These are phyloP conservation scores for Drosophila meridionalis DNA, from an alignment of 2,888 invertebrate species.

Conservation along the genomic window DNA sequence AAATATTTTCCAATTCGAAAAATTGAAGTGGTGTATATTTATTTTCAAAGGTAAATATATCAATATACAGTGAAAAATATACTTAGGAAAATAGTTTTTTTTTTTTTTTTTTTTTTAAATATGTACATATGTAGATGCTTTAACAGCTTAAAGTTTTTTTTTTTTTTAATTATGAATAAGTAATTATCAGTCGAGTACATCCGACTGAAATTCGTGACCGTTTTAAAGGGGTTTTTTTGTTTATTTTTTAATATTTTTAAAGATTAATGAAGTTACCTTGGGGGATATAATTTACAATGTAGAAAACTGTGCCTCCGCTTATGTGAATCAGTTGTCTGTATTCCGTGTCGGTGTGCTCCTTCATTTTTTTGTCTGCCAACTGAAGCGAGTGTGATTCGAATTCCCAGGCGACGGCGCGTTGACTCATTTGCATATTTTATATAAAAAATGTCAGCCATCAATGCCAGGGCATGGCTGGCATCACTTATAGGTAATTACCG, in stretches of 20 bases:
- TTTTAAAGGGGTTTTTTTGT: conserved; percentile 36
- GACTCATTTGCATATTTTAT: conserved; percentile 56
- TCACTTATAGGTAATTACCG: conserved; percentile 51
- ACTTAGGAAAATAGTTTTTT: not conserved
- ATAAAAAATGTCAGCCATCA: conserved; percentile 44
- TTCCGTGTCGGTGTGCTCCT: conserved; percentile 22
- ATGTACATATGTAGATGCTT: too few relatives aligned
- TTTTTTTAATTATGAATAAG: not conserved
- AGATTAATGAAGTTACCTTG: conserved; percentile 69
- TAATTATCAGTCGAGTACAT: not conserved
- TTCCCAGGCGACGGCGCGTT: conserved; percentile 38
- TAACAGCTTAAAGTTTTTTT: too few relatives aligned
- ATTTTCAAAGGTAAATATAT: too few relatives aligned
- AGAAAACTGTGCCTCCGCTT: conserved; percentile 29
- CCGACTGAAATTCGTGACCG: not conserved
- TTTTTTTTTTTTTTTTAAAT: too few relatives aligned
- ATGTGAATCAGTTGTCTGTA: conserved; percentile 25
- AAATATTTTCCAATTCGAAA: not conserved
- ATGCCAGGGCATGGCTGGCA: conserved; percentile 54
- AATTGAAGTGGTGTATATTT: not conserved
- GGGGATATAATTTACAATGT: conserved; percentile 62
- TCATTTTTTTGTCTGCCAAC: conserved; percentile 17
- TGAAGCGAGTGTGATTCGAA: conserved; percentile 23
- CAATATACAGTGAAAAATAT: too few relatives aligned
- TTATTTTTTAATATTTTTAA: not conserved